Evolutionary conservation across 2,888 invertebrate genomes (phyloP), one percentile per base, ranked within the genome.

Genomic region (Ophion ellenae): DNA sequence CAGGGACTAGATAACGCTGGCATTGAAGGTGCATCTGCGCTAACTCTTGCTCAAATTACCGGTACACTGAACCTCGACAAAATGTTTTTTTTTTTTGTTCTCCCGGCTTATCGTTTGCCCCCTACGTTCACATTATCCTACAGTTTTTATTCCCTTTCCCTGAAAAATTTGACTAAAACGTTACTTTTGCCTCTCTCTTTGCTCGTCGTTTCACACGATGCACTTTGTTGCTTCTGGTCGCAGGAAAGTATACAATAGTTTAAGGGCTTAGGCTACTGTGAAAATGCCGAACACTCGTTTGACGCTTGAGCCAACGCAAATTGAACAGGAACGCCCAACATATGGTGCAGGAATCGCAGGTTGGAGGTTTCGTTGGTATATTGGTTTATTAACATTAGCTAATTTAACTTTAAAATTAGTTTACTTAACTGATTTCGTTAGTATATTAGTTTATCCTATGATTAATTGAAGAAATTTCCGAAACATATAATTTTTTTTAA

Each of bases 1-100:
- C 10, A 75, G 20, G 14, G 20, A 24, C 10, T 70, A 75, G 92
- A 92, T 92, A 92, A 92, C 92, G 92, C 88, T 89, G 87, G 87
- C 83, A 77, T 80, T 71, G 87, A 86, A 87, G 88, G 87, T 87
- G 86, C 88, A 90, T 87, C 86, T 87, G 74, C 84, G 84, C 81
- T 28, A 82, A 45, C 14, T 20, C 70, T 63, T n/a, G 11, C 17
- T 14, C 45, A 40, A 70, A 59, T 66, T 66, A 45, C 63, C 10
- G 64, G 40, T 83, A 10, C 70, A 14, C 20, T 63, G 63, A 28
- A 70, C 61, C 17, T 14, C 20, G 40, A 53, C 71, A 73, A 24
- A 61, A 64, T 45, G 57, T 61, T 57, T 63, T 11, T 45, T 67
- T 28, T n/a, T 73, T 78, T 83, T 47, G 17, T n/a, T 9, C 36